A percentile compares a stretch with the other conserved stretches of the same genome.
Evolutionary conservation across 2,797 vertebrate species (phyloP).

Genomic region (Tinamus major): DNA sequence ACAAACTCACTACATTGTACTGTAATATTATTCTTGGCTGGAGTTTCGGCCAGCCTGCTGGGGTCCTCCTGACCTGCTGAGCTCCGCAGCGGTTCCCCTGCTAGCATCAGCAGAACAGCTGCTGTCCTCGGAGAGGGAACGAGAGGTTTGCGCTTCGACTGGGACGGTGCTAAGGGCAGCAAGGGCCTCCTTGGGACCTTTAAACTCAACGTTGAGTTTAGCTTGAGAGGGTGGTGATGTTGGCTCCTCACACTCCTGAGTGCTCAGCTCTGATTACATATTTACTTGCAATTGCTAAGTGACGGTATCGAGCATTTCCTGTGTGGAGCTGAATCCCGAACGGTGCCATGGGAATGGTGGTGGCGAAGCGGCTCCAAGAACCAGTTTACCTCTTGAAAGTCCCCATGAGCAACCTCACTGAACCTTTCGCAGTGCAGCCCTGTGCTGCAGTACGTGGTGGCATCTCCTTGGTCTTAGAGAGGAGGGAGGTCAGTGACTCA

Average conservation of each 20-base stretch:
- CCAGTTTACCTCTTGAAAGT: background rate
- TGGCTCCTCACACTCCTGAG: conserved; percentile 17
- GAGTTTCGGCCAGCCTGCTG: conserved; percentile 52
- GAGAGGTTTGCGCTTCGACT: conserved; percentile 5
- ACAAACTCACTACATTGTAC: conserved; percentile 71
- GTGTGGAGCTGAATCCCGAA: background rate
- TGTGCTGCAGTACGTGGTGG: background rate
- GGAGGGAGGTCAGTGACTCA: conserved; percentile 9
- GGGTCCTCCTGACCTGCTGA: conserved; percentile 25
- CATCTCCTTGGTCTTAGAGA: background rate
- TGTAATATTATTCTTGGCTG: conserved; percentile 73
- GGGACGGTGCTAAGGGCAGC: background rate
- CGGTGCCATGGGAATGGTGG: background rate
- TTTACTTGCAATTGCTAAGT: conserved; percentile 41
- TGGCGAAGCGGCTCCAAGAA: background rate
- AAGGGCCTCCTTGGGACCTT: conserved; percentile 16
- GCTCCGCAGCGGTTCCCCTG: background rate
- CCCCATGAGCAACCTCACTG: accelerated
- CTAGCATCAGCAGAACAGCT: conserved; percentile 52
- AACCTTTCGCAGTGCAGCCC: background rate
- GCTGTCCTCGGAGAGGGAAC: conserved; percentile 38
- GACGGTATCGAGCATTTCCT: conserved; percentile 16
- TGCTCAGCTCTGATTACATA: conserved; percentile 1
- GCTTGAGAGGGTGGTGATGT: conserved; percentile 16
- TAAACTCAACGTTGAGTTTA: background rate